Conservation (phyloP, 2,888 invertebrate species). For the Muscina levida region DNA sequence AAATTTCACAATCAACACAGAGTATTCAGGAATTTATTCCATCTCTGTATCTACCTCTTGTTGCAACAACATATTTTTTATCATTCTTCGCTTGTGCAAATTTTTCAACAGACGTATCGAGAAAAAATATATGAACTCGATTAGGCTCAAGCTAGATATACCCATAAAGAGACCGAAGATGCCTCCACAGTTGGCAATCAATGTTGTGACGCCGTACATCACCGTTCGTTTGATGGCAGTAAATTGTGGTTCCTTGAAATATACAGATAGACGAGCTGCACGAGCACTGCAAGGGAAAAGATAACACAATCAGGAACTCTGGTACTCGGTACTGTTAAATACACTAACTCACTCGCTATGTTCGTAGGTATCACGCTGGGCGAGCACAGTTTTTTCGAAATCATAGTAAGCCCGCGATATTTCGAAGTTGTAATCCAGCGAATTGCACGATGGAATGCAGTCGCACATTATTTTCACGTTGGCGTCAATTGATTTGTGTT, state of each 20-base stretch:
- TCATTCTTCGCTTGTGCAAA: constrained; percentile 71
- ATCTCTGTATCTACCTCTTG: constrained; percentile 47
- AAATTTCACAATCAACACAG: too few species aligned
- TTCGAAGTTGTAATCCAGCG: constrained; percentile 77
- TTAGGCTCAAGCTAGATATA: constrained; percentile 78
- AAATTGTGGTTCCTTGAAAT: constrained; percentile 87
- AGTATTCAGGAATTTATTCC: constrained; percentile 11
- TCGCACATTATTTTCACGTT: constrained; percentile 73
- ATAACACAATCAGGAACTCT: neutral
- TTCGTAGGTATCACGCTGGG: constrained; percentile 75
- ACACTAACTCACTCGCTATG: constrained; percentile 72
- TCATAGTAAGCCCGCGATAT: constrained; percentile 75
- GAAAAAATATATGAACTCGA: constrained; percentile 82
- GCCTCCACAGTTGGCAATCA: constrained; percentile 86
- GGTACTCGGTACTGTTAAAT: neutral
- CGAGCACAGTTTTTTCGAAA: constrained; percentile 70
- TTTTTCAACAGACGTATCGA: constrained; percentile 78
- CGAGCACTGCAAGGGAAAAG: constrained; percentile 75
- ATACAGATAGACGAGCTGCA: constrained; percentile 83
- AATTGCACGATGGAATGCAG: constrained; percentile 78
- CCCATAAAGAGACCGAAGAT: constrained; percentile 82
- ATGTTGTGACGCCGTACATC: constrained; percentile 84
- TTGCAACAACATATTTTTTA: constrained; percentile 68
- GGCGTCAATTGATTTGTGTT: constrained; percentile 69
- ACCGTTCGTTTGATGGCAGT: constrained; percentile 85